phyloP scores from a whole-genome alignment of 2,797 vertebrate genomes.

The Sebastes itinus region DNA sequence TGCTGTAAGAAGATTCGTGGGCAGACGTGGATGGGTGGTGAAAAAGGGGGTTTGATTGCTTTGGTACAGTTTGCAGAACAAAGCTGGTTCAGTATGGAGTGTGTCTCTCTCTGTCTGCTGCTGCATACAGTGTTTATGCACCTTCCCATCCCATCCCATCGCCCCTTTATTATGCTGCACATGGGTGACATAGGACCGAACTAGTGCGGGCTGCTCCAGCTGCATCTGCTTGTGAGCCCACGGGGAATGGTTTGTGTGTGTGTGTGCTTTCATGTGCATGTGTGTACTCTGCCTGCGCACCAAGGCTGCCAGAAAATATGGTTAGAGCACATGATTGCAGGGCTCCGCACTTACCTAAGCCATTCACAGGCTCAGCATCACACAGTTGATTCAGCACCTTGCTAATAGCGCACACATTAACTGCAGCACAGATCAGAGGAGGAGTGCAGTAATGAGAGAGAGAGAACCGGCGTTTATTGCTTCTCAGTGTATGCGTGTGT shows the following conservation, averaged over 20 bases:
- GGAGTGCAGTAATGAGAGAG: conserved; percentile 60
- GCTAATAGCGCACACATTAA: conserved; percentile 74
- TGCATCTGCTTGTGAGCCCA: conserved; percentile 73
- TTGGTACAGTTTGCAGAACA: conserved; percentile 22
- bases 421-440: conserved; percentile 74
- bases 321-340: conserved; percentile 63
- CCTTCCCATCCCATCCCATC: conserved; percentile 20
- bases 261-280: conserved; percentile 3
- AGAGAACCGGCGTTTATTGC: conserved; percentile 20
- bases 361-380: conserved; percentile 69
- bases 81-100: conserved; percentile 6
- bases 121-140: conserved; percentile 45
- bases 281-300: conserved; percentile 35
- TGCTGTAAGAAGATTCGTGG: conserved; percentile 6
- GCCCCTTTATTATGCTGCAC: conserved; percentile 61
- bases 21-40: conserved; percentile 6
- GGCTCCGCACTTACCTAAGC: conserved; percentile 66
- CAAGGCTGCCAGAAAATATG: conserved; percentile 57
- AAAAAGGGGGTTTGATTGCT: conserved; percentile 11
- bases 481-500: conserved; percentile 5
- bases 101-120: conserved; percentile 33
- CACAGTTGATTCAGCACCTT: conserved; percentile 80
- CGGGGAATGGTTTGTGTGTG: conserved; percentile 48
- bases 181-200: conserved; percentile 71
- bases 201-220: conserved; percentile 69